A percentile compares a stretch with the other conserved stretches of the same genome.
phyloP scores from a whole-genome alignment of 1,140 invertebrate species.

The Gerris buenoi region DNA sequence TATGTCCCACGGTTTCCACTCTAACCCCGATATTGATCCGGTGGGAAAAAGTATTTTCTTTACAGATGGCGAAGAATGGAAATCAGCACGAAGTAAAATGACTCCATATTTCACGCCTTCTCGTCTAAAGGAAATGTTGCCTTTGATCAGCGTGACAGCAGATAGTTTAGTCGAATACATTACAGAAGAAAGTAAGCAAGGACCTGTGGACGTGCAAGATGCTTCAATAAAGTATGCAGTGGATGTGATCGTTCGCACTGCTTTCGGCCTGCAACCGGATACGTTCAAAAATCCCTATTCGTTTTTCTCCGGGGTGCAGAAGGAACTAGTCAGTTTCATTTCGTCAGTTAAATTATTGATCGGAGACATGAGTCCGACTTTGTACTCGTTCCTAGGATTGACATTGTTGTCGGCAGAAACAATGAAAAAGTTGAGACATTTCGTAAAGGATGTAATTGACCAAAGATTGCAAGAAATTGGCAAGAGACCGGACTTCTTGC shows the following conservation, averaged over 20 bases:
- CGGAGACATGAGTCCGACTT: background rate
- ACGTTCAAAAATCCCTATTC: background rate
- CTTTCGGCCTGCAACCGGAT: background rate
- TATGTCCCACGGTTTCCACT: slow-evolving; percentile 31
- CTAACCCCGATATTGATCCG: slow-evolving; percentile 32
- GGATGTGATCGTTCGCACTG: background rate
- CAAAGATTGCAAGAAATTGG: background rate
- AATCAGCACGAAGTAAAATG: slow-evolving; percentile 37
- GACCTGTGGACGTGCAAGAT: background rate
- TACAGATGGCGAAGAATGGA: slow-evolving; percentile 38
- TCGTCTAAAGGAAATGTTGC: slow-evolving; percentile 42
- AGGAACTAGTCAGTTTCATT: background rate
- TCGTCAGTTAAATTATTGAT: too few relatives aligned
- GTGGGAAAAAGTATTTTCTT: slow-evolving; percentile 34
- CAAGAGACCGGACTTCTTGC: slow-evolving; percentile 39
- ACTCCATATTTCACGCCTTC: slow-evolving; percentile 43
- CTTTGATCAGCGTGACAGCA: too few relatives aligned
- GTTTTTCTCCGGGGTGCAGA: background rate
- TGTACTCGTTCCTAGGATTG: background rate
- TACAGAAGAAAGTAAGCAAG: background rate
- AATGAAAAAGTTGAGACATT: background rate
- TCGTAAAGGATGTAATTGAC: background rate
- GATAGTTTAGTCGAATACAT: background rate
- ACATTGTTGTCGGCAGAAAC: background rate
- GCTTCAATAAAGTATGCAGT: background rate